These are phyloP conservation scores for Rugalucina vietnamica DNA, from an alignment of 2,888 invertebrate genomes.

Conservation along the genomic window DNA sequence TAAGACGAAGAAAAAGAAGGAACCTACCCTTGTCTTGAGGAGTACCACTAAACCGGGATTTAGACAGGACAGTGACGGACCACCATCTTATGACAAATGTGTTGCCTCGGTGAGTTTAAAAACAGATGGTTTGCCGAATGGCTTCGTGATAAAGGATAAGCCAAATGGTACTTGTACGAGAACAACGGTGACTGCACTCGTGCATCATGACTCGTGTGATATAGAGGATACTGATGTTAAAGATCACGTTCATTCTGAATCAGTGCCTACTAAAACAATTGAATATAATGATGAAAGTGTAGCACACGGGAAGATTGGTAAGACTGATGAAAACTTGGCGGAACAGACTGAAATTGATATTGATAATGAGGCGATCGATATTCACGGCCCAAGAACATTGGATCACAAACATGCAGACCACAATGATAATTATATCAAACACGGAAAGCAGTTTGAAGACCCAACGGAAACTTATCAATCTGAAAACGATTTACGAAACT, in stretches of 20 bases:
- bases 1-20: background rate
- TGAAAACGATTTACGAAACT: background rate
- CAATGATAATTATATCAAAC: constrained; percentile 1
- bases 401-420: background rate
- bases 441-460: background rate
- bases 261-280: too few relatives aligned
- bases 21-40: background rate
- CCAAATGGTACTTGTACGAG: background rate
- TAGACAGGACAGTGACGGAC: background rate
- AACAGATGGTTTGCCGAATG: background rate
- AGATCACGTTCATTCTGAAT: too few relatives aligned
- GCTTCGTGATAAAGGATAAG: background rate
- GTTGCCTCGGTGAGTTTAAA: background rate
- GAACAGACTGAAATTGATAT: background rate
- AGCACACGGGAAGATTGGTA: too few relatives aligned
- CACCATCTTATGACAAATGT: background rate
- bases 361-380: background rate
- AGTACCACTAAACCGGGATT: background rate
- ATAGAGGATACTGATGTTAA: too few relatives aligned
- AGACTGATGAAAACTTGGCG: background rate
- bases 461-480: background rate
- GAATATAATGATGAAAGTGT: too few relatives aligned
- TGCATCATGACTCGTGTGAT: background rate
- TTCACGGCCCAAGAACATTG: background rate
- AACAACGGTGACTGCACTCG: background rate